Conservation (phyloP, 2,797 vertebrate genomes). For the Enteromius mattozi region DNA sequence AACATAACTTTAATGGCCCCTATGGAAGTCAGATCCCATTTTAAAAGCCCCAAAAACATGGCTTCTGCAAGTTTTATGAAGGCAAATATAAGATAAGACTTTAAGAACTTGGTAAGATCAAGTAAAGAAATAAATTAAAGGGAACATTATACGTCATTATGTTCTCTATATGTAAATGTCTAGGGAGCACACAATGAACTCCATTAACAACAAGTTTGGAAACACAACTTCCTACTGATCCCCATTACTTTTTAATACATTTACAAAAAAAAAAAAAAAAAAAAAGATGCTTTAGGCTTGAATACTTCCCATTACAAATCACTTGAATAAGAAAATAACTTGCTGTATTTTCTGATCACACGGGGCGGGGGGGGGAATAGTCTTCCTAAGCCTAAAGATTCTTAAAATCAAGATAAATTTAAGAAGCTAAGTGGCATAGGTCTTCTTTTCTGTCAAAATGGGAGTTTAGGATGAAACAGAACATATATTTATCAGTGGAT, state of each 20-base stretch:
- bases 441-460: background rate
- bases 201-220: background rate
- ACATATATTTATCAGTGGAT: background rate
- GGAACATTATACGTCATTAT: background rate
- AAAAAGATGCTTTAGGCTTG: too few species aligned
- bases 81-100: too few species aligned
- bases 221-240: background rate
- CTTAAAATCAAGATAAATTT: too few species aligned
- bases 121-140: background rate
- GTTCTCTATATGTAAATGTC: background rate
- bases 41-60: too few species aligned
- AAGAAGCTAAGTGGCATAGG: too few species aligned
- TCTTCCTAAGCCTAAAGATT: too few species aligned
- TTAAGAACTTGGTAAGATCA: background rate
- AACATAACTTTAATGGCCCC: background rate
- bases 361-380: accelerated
- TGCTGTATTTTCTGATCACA: too few species aligned
- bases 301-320: too few species aligned
- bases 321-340: too few species aligned
- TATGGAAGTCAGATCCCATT: background rate
- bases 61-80: too few species aligned
- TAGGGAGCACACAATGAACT: background rate
- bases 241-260: background rate
- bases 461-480: background rate
- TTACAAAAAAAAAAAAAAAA: background rate